Conservation (phyloP, 1,140 invertebrate species). For the Microvelia longipes region DNA sequence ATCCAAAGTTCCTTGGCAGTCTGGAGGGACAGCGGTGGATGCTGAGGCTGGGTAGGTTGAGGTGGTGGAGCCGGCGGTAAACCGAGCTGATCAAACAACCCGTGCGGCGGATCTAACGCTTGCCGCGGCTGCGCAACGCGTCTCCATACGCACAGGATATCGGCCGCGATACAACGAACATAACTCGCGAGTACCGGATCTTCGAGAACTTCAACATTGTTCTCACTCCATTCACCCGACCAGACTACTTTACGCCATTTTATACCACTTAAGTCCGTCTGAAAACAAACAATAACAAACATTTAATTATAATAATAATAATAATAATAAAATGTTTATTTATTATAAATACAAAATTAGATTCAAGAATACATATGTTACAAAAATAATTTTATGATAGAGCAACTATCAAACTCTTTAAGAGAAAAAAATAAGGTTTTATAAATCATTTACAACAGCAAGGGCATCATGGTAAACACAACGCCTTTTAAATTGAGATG, state of each 20-base stretch:
- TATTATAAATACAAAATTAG: too few species aligned
- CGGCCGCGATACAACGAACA: constrained; percentile 78
- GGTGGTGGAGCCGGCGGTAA: constrained; percentile 37
- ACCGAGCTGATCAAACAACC: constrained; percentile 37
- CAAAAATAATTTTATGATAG: too few species aligned
- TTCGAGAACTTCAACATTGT: constrained; percentile 54
- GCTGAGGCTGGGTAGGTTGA: constrained; percentile 35
- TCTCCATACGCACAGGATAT: constrained; percentile 93
- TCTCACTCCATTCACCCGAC: constrained; percentile 47
- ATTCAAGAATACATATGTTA: too few species aligned
- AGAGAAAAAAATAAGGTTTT: neutral
- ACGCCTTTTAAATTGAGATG: too few species aligned
- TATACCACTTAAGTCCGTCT: constrained; percentile 97
- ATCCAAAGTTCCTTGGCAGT: constrained; percentile 93
- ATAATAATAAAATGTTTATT: too few species aligned
- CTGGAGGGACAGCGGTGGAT: constrained; percentile 52
- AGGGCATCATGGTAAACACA: too few species aligned
- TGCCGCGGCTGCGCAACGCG: constrained; percentile 45
- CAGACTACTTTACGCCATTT: constrained; percentile 92
- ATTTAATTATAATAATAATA: too few species aligned
- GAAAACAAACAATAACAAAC: constrained; percentile 24
- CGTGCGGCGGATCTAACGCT: constrained; percentile 27
- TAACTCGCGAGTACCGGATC: constrained; percentile 88
- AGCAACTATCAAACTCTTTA: too few species aligned
- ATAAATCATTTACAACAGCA: too few species aligned